These are phyloP conservation scores for Meandrina meandrites DNA, from an alignment of 92 coral and sea anemone species.

Conservation along the genomic window DNA sequence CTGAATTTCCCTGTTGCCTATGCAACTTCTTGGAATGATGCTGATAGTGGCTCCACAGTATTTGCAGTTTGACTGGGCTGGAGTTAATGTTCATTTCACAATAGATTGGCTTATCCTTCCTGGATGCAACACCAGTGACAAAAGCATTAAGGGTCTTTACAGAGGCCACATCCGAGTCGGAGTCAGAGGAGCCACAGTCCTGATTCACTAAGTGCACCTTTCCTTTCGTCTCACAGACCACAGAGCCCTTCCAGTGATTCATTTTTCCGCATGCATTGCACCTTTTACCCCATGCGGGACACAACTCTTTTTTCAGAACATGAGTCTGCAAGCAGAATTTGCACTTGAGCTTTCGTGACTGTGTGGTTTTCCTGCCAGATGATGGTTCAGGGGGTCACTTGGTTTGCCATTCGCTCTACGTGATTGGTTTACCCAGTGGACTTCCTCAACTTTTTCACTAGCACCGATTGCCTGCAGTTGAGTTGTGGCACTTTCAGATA, in stretches of 20 bases:
- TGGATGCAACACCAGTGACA: slow-evolving; percentile 31
- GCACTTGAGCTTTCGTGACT: slow-evolving; percentile 8
- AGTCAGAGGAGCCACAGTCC: slow-evolving; percentile 10
- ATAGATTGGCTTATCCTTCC: slow-evolving; percentile 22
- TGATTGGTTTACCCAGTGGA: background rate
- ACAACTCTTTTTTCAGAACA: slow-evolving; percentile 24
- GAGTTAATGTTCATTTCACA: slow-evolving; percentile 27
- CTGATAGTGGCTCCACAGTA: slow-evolving; percentile 11
- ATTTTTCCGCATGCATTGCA: slow-evolving; percentile 21
- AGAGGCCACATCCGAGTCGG: slow-evolving; percentile 44
- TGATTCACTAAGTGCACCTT: slow-evolving; percentile 3
- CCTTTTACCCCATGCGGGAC: slow-evolving; percentile 25
- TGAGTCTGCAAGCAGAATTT: slow-evolving; percentile 29
- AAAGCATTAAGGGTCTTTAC: slow-evolving; percentile 23
- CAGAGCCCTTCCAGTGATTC: slow-evolving; percentile 40
- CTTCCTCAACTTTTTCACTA: slow-evolving; percentile 8
- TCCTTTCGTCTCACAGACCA: background rate
- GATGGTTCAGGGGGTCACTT: background rate
- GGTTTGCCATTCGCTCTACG: background rate
- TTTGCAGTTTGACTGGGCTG: slow-evolving; percentile 17
- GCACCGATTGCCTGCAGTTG: slow-evolving; percentile 38
- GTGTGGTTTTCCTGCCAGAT: background rate
- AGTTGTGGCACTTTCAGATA: slow-evolving; percentile 37
- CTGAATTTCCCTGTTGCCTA: background rate
- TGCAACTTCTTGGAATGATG: background rate